phyloP scores from a whole-genome alignment of 1,140 invertebrate species.

The Babylonia areolata region DNA sequence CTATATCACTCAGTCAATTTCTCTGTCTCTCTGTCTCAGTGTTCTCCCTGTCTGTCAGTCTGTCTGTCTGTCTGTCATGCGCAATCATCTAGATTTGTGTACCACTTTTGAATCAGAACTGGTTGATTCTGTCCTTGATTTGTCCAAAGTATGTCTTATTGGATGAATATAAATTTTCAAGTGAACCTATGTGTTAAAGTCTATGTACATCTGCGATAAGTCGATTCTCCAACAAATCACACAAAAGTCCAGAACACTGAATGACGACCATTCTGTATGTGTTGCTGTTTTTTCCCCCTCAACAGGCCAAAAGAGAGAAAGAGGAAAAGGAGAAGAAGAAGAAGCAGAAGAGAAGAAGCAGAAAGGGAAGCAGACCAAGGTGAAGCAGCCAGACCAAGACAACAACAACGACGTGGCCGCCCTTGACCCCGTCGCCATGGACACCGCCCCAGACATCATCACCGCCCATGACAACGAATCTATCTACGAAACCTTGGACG shows the following conservation, averaged over 20 bases:
- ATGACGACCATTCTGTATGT: too few species aligned
- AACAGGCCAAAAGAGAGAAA: not conserved
- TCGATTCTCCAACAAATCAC: too few species aligned
- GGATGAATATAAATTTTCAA: too few species aligned
- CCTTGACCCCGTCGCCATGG: not conserved
- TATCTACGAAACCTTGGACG: constrained; percentile 35
- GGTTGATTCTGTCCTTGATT: too few species aligned
- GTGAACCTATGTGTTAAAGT: too few species aligned
- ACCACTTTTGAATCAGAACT: too few species aligned
- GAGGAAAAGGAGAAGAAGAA: not conserved
- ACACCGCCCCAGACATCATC: constrained; percentile 34
- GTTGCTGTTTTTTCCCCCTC: not conserved
- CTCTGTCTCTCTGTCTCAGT: not conserved
- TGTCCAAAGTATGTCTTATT: too few species aligned
- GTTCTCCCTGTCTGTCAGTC: not conserved
- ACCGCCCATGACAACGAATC: constrained; percentile 31
- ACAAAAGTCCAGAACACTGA: too few species aligned
- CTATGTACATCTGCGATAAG: too few species aligned
- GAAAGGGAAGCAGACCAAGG: not conserved
- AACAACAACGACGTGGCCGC: not conserved
- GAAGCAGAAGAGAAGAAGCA: constrained; percentile 14
- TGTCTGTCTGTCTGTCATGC: not conserved
- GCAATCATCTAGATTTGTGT: too few species aligned
- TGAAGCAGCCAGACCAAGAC: not conserved
- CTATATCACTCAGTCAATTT: not conserved